Percentiles rank a stretch among this genome's conserved stretches.
These are phyloP conservation scores for Chrysolina oricalcia DNA, from an alignment of 2,888 invertebrate genomes.

Conservation along the genomic window DNA sequence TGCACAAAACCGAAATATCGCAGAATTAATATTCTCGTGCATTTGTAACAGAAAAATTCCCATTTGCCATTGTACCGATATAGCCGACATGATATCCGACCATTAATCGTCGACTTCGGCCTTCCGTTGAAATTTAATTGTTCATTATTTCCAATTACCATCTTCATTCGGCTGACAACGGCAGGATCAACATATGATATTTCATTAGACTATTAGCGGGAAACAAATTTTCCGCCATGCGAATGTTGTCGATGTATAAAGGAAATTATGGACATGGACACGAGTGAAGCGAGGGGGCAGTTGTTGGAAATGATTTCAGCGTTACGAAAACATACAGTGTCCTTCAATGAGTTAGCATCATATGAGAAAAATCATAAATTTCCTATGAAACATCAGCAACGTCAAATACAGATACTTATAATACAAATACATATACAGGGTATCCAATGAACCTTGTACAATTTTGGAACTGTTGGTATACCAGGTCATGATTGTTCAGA, in stretches of 20 bases:
- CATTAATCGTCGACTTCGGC: neutral
- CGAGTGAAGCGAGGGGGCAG: too few relatives aligned
- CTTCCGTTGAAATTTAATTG: conserved; percentile 25
- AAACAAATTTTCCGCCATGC: neutral
- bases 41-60: conserved; percentile 23
- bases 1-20: conserved; percentile 31
- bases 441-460: too few relatives aligned
- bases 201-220: conserved; percentile 36
- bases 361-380: too few relatives aligned
- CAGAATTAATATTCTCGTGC: conserved; percentile 20
- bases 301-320: too few relatives aligned
- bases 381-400: too few relatives aligned
- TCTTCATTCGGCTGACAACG: conserved; percentile 32
- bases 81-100: neutral
- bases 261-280: neutral
- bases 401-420: too few relatives aligned
- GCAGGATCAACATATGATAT: conserved; percentile 28
- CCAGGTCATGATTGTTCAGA: too few relatives aligned
- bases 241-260: neutral
- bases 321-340: too few relatives aligned
- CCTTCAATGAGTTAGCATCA: too few relatives aligned
- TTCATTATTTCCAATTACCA: conserved; percentile 35
- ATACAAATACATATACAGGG: too few relatives aligned
- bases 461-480: too few relatives aligned
- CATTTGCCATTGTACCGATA: conserved; percentile 19